Base-by-base conservation (phyloP, 2,113 vertebrate genomes). In the Callocephalon fimbriatum region DNA sequence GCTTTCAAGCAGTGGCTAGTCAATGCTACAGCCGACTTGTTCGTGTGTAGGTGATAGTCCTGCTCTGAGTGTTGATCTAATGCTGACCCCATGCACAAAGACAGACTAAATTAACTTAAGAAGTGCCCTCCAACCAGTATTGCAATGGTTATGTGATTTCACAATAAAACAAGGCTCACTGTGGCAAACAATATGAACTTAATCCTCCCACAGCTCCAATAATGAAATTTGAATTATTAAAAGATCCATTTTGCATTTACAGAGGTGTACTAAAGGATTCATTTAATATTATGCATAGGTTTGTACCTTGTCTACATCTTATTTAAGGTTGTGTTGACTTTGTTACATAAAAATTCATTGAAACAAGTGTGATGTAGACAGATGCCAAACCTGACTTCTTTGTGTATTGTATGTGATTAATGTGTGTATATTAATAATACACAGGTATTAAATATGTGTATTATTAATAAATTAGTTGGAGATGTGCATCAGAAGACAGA, bases 391-490 rank as follows among this genome's bases (percentile, higher is more conserved):
- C 66, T 76, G 66, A 54, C 51, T 75, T 75, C 32, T 88, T 72
- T 68, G 29, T 86, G 62, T 20, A 35, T n/a, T 35, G 13, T 35
- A 58, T 58, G 21, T 15, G 56, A 58, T 10, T 58, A 58, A 58
- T 35, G 20, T n/a, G 32, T 58, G 15, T 58, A 15, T 22, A 58
- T 58, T 35, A 58, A 58, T 22, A 58, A 58, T 23, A 58, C 32
- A 35, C 32, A 35, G 9, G 32, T 9, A 35, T 15, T 12, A n/a
- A 38, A 32, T 61, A 42, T 1, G 21, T 45, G 7, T 79, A 31
- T 68, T 94, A 79, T 73, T 70, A 47, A 83, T 76, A 79, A 86
- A 88, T 68, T 16, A 68, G 23, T 31, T 90, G n/a, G 44, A 80
- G 59, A 86, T 62, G 51, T 1, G 16, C 15, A 37, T 66, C 50